These are phyloP conservation scores for Emys orbicularis DNA, from an alignment of 2,797 vertebrate species.

Conservation along the genomic window DNA sequence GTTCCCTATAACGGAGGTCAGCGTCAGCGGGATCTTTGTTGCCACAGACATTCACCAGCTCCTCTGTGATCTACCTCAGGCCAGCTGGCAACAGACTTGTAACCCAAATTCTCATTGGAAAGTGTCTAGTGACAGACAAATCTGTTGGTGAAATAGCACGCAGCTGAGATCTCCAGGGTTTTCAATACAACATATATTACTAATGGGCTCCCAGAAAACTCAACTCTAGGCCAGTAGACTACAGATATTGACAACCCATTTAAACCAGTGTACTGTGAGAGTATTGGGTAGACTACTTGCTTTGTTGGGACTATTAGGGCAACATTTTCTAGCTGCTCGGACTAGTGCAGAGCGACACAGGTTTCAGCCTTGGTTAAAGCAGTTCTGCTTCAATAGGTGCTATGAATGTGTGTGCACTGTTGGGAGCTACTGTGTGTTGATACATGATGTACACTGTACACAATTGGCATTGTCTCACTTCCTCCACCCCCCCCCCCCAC, in stretches of 20 bases:
- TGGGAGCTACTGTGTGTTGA: background rate
- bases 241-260: background rate
- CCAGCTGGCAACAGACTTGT: background rate
- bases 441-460: background rate
- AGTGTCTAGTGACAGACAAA: background rate
- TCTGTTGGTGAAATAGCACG: background rate
- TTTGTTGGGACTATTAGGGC: background rate
- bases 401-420: background rate
- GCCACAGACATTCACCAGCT: background rate
- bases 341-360: background rate
- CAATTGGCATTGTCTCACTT: background rate
- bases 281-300: background rate
- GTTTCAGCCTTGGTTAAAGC: background rate
- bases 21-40: background rate
- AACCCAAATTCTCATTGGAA: background rate
- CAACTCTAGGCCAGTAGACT: background rate
- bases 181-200: background rate
- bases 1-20: background rate
- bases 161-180: background rate
- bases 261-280: background rate
- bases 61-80: background rate
- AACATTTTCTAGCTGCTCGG: background rate
- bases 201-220: background rate
- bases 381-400: background rate
- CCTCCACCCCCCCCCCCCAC: background rate